Base-by-base conservation (phyloP, 2,113 vertebrate genomes). In the Periophthalmus modestus region DNA sequence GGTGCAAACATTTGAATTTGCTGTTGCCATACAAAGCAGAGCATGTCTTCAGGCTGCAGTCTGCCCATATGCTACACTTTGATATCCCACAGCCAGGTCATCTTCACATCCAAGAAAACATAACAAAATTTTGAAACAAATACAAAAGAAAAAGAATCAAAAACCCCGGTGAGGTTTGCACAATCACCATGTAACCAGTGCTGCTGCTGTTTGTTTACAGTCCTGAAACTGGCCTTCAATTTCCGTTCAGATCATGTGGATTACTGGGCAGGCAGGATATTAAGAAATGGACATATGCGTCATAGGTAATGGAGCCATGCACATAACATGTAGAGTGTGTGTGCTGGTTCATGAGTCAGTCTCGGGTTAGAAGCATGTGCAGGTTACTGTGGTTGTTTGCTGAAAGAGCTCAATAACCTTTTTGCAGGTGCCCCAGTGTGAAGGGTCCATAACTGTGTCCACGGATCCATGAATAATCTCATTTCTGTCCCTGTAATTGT, bases 401-500 rank as follows among this genome's bases (percentile, higher is more conserved):
- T 75, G 68, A 67, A 54, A 5, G 69, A 52, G n/a, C 69, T 46
- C 36, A 63, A 68, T 58, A 57, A 68, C 58, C 73, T 75, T 73
- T 79, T 58, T 43, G 54, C 68, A 86, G 81, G 85, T 82, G 80
- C 62, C 67, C 72, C 72, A 66, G 48, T 68, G 76, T 77, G 82
- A 89, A 87, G 87, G 85, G 88, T 85, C 71, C 74, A 85, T 84
- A 79, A 81, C 72, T 52, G 75, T 0, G 11, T 33, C 73, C 34
- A 68, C 75, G 85, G 85, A 90, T 84, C 88, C 80, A 14, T 89
- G 71, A 71, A 81, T 88, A 87, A 91, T 88, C 84, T 84, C 84
- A 89, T 90, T 81, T 73, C 71, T 81, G 72, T 66, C 80, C 77
- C 74, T 79, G 36, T 43, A 86, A 87, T 85, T 84, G 82, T 70